These are phyloP conservation scores for Drosophila conformis DNA, from an alignment of 2,888 invertebrate genomes.

Conservation along the genomic window DNA sequence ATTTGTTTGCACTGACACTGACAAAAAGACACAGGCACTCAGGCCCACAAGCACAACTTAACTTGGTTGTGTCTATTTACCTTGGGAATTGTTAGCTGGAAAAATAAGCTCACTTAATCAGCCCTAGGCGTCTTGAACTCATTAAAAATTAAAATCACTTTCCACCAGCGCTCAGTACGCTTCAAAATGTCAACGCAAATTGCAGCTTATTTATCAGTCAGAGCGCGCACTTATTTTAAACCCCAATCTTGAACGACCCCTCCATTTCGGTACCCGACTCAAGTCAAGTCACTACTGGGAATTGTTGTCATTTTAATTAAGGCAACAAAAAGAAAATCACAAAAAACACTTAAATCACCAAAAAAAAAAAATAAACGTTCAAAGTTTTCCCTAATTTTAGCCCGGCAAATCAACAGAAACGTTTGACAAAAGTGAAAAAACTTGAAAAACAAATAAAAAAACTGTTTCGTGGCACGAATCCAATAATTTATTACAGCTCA, in stretches of 20 bases:
- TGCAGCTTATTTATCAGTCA: constrained; percentile 78
- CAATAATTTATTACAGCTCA: not conserved
- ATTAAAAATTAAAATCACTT: constrained; percentile 82
- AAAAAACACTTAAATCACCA: constrained; percentile 4
- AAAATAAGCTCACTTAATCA: constrained; percentile 74
- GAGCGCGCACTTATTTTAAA: constrained; percentile 35
- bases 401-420: constrained; percentile 15
- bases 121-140: constrained; percentile 59
- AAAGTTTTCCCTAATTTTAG: constrained; percentile 32
- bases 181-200: constrained; percentile 81
- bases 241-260: not conserved
- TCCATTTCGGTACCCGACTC: not conserved
- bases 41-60: constrained; percentile 10
- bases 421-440: constrained; percentile 11
- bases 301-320: constrained; percentile 68
- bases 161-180: constrained; percentile 44
- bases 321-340: constrained; percentile 35
- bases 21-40: constrained; percentile 4
- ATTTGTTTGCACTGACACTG: constrained; percentile 57
- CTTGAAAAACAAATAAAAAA: constrained; percentile 10
- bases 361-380: not conserved
- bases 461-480: not conserved
- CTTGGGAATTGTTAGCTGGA: constrained; percentile 42
- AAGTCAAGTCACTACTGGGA: constrained; percentile 30
- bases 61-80: constrained; percentile 47